Percentiles rank a stretch among this genome's conserved stretches.
Evolutionary conservation across 1,140 invertebrate genomes (phyloP).

Genomic region (Orius laevigatus): DNA sequence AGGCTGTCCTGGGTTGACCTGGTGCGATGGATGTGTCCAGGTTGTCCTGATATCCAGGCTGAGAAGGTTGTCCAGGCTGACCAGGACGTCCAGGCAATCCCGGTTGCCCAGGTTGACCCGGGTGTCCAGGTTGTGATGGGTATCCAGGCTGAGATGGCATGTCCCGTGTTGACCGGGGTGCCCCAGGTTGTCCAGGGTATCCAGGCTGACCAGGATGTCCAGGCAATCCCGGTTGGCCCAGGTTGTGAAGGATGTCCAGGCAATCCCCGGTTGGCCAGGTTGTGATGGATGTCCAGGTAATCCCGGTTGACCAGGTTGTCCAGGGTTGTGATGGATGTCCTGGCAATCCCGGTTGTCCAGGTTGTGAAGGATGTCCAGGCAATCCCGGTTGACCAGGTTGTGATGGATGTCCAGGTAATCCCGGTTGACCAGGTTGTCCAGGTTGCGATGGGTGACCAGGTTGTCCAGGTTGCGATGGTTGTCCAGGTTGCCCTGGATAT

Average conservation of each 20-base stretch:
- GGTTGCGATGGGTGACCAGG: conserved; percentile 9
- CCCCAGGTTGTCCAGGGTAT: background rate
- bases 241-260: conserved; percentile 3
- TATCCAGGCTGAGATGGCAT: conserved; percentile 15
- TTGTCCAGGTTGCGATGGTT: conserved; percentile 19
- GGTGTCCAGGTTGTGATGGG: conserved; percentile 16
- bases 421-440: conserved; percentile 20
- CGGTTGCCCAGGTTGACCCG: conserved; percentile 18
- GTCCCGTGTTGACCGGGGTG: conserved; percentile 16
- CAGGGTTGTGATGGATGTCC: conserved; percentile 22
- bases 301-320: conserved; percentile 20
- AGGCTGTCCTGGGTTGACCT: conserved; percentile 13
- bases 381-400: conserved; percentile 14
- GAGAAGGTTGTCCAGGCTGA: conserved; percentile 18
- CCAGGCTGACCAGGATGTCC: no score
- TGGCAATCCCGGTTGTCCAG: conserved; percentile 19
- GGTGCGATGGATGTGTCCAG: conserved; percentile 12
- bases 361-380: conserved; percentile 19
- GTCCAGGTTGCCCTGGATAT: no score
- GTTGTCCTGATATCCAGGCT: conserved; percentile 17
- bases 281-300: conserved; percentile 19
- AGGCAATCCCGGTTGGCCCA: conserved; percentile 20
- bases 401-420: conserved; percentile 16
- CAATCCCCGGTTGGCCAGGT: conserved; percentile 19
- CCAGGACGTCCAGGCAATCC: conserved; percentile 20